Percentiles rank a stretch among this genome's conserved stretches.
Conservation (phyloP, 2,888 invertebrate genomes). For the Plebejus melissa region DNA sequence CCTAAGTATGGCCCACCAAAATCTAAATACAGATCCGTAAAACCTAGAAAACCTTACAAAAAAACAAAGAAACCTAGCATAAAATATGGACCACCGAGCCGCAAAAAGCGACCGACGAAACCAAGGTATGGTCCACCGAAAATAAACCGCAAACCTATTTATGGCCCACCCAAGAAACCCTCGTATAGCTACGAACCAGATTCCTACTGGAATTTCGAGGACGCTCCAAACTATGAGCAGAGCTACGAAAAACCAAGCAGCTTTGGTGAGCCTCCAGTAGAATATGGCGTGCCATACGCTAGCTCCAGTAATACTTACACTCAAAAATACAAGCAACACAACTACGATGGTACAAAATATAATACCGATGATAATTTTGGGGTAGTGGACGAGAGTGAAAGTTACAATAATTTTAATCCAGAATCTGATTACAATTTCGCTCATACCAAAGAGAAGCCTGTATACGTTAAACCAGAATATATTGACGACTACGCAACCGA, state of each 20-base stretch:
- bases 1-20: conserved; percentile 46
- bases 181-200: conserved; percentile 36
- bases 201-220: conserved; percentile 28
- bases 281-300: conserved; percentile 48
- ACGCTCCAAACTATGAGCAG: conserved; percentile 27
- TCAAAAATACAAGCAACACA: conserved; percentile 14
- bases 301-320: conserved; percentile 5
- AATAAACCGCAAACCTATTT: conserved; percentile 40
- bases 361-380: neutral
- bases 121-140: conserved; percentile 45
- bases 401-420: conserved; percentile 25
- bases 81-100: conserved; percentile 45
- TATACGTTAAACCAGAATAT: conserved; percentile 40
- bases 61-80: conserved; percentile 48
- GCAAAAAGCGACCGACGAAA: conserved; percentile 46
- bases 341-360: conserved; percentile 24
- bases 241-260: conserved; percentile 43
- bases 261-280: conserved; percentile 62
- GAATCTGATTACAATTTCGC: conserved; percentile 45
- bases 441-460: conserved; percentile 44
- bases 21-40: conserved; percentile 47
- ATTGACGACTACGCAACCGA: conserved; percentile 42
- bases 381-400: neutral
- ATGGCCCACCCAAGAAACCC: conserved; percentile 45
- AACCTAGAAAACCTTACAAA: conserved; percentile 48